Evolutionary conservation across 2,888 invertebrate species (phyloP).

Genomic region (Synanthedon andrenaeformis): DNA sequence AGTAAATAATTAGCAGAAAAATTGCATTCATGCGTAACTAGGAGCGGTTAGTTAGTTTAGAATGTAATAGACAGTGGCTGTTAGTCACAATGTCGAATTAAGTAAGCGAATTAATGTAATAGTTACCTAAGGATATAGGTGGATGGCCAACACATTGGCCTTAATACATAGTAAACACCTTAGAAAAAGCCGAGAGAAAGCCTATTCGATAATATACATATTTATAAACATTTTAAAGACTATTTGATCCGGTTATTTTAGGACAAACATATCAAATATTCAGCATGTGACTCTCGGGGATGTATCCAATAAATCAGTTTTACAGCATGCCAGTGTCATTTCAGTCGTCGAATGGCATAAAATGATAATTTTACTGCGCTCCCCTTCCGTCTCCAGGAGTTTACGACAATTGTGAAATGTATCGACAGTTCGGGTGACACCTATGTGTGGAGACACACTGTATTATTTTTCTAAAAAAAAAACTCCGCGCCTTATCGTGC

Average conservation of each 20-base stretch:
- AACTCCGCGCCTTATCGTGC: constrained; percentile 15
- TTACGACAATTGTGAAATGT: constrained; percentile 72
- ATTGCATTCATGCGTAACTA: no score
- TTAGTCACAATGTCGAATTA: no score
- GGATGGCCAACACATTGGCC: no score
- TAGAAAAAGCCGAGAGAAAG: no score
- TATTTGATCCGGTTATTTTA: constrained; percentile 20
- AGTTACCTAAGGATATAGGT: no score
- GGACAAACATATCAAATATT: constrained; percentile 68
- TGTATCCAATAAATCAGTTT: constrained; percentile 69
- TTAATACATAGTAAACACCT: no score
- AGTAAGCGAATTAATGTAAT: no score
- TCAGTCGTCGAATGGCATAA: constrained; percentile 70
- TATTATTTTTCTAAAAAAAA: neutral
- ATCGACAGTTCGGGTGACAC: constrained; percentile 68
- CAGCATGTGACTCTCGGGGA: constrained; percentile 60
- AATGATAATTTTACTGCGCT: constrained; percentile 69
- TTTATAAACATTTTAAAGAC: no score
- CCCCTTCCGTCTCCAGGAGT: constrained; percentile 65
- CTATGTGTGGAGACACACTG: constrained; percentile 18
- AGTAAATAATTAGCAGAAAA: no score
- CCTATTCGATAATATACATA: no score
- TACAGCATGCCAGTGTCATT: constrained; percentile 70
- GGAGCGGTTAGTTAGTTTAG: no score
- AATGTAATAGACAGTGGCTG: no score